Percentiles rank a stretch among this genome's conserved stretches.
Evolutionary conservation across 2,888 invertebrate species (phyloP).

Genomic region (Crematogaster levior): DNA sequence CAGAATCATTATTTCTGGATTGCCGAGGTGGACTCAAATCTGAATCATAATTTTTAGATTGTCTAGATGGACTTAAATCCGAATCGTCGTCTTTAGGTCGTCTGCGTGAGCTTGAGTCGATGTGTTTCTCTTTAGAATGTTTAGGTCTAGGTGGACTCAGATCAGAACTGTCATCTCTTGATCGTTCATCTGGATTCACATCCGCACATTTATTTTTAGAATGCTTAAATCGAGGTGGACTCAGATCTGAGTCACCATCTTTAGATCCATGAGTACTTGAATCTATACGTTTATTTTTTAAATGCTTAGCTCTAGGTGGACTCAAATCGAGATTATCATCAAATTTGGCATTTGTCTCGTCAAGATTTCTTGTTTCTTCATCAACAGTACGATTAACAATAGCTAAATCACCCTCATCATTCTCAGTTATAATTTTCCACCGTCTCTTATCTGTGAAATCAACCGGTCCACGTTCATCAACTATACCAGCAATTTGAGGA

Average conservation of each 20-base stretch:
- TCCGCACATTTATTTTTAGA: constrained; percentile 48
- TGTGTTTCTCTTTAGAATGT: constrained; percentile 41
- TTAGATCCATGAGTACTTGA: constrained; percentile 63
- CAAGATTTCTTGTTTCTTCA: constrained; percentile 7
- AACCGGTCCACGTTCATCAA: constrained; percentile 89
- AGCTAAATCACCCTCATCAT: constrained; percentile 76
- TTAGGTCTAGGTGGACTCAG: constrained; percentile 79
- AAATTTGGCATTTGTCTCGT: not conserved
- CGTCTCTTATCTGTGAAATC: constrained; percentile 80
- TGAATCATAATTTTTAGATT: constrained; percentile 62
- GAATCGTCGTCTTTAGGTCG: constrained; percentile 60
- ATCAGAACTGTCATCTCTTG: constrained; percentile 81
- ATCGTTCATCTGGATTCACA: constrained; percentile 55
- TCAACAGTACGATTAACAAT: constrained; percentile 45
- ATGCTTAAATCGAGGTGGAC: constrained; percentile 78
- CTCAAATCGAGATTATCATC: constrained; percentile 68
- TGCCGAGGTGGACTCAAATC: constrained; percentile 76
- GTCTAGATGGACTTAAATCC: constrained; percentile 63
- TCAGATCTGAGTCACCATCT: constrained; percentile 82
- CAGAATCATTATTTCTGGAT: constrained; percentile 67
- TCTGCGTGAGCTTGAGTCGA: constrained; percentile 23
- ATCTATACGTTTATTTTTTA: constrained; percentile 49
- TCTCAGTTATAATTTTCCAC: constrained; percentile 84
- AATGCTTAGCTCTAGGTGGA: constrained; percentile 59
- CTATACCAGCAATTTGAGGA: constrained; percentile 95